Percentiles rank a stretch among this genome's conserved stretches.
These are phyloP conservation scores for Esox lucius DNA, from an alignment of 2,797 vertebrate genomes.

Conservation along the genomic window DNA sequence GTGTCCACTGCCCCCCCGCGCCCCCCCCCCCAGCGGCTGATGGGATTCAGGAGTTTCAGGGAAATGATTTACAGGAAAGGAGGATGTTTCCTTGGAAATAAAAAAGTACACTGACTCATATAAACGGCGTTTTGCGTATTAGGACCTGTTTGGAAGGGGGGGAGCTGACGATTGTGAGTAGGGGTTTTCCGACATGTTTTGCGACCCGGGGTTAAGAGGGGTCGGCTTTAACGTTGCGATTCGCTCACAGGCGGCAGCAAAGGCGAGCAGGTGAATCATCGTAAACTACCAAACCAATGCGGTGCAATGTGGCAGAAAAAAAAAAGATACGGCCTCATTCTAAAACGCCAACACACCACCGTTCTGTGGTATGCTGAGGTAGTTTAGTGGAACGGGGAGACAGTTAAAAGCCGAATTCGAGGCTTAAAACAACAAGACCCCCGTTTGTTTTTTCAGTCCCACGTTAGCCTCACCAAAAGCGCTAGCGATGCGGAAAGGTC, in stretches of 20 bases:
- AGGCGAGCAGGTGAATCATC: background rate
- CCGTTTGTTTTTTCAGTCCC: constrained; percentile 40
- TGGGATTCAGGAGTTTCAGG: constrained; percentile 40
- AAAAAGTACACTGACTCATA: constrained; percentile 63
- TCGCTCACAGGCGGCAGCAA: no score
- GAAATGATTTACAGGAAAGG: constrained; percentile 58
- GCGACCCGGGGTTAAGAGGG: background rate
- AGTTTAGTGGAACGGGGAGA: constrained; percentile 9
- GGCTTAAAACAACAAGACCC: constrained; percentile 60
- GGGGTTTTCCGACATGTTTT: background rate
- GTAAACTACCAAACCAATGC: background rate
- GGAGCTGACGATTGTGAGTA: constrained; percentile 11
- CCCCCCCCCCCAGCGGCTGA: constrained; percentile 37
- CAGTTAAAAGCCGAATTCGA: constrained; percentile 33
- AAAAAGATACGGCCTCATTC: background rate
- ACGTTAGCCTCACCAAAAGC: constrained; percentile 55
- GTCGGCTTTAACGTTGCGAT: background rate
- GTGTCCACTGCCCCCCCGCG: constrained; percentile 41
- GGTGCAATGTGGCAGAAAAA: background rate
- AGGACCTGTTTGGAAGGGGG: constrained; percentile 47
- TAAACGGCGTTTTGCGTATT: constrained; percentile 54
- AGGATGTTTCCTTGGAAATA: constrained; percentile 43
- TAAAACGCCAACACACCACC: background rate
- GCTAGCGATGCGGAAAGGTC: constrained; percentile 66
- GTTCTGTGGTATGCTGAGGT: background rate